Evolutionary conservation across 2,888 invertebrate genomes (phyloP).

Genomic region (Ametastegia equiseti): DNA sequence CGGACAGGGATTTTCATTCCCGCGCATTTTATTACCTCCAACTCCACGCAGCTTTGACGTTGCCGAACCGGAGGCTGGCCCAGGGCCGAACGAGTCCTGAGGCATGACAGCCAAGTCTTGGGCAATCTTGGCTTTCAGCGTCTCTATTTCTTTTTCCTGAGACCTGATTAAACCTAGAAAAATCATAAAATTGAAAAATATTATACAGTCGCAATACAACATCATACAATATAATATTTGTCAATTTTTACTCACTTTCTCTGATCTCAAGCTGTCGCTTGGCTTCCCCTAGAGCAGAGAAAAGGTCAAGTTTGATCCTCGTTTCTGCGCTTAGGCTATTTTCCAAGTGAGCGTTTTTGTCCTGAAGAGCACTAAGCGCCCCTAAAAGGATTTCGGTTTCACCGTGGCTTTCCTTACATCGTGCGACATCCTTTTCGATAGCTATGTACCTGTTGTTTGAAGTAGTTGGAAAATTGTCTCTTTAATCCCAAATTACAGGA

Average conservation of each 20-base stretch:
- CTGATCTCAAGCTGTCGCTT: slow-evolving; percentile 92
- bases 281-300: slow-evolving; percentile 97
- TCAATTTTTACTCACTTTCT: slow-evolving; percentile 82
- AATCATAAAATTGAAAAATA: neutral
- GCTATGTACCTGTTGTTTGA: slow-evolving; percentile 61
- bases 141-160: slow-evolving; percentile 94
- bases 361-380: slow-evolving; percentile 89
- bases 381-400: slow-evolving; percentile 88
- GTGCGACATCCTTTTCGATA: slow-evolving; percentile 71
- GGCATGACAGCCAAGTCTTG: slow-evolving; percentile 97
- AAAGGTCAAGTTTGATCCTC: slow-evolving; percentile 97
- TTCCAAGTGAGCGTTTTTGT: slow-evolving; percentile 94
- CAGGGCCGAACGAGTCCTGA: slow-evolving; percentile 81
- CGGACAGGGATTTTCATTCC: slow-evolving; percentile 72
- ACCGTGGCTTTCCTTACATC: slow-evolving; percentile 81
- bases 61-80: slow-evolving; percentile 77
- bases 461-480: neutral
- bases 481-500: neutral
- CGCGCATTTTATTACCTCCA: slow-evolving; percentile 70
- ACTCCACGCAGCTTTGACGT: slow-evolving; percentile 80
- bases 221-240: neutral
- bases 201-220: neutral
- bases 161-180: slow-evolving; percentile 88
- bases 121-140: slow-evolving; percentile 93
- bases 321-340: slow-evolving; percentile 97